Conservation (phyloP, 2,113 vertebrate species). For the Fregata magnificens region DNA sequence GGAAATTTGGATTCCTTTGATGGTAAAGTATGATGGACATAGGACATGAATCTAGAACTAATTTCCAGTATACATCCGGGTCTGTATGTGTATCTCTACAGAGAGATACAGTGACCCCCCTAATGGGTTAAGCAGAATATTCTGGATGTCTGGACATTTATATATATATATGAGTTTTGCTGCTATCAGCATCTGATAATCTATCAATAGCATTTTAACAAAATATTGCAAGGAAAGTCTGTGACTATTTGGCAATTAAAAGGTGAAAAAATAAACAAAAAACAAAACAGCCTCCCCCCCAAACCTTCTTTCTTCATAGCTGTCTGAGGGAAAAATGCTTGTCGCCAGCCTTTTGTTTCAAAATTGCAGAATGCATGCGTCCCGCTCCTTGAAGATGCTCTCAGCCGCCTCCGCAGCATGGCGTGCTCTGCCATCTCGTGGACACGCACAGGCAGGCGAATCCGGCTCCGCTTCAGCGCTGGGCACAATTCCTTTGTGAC, state of each 20-base stretch:
- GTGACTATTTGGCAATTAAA: not conserved
- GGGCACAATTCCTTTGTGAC: fast-evolving
- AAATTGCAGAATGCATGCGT: not conserved
- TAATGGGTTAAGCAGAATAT: not conserved
- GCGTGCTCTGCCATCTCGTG: constrained; percentile 46
- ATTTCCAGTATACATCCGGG: not conserved
- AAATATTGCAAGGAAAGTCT: not conserved
- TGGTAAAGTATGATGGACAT: not conserved
- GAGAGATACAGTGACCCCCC: too few species aligned
- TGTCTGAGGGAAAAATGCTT: not conserved
- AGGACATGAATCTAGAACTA: not conserved
- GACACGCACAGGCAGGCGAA: not conserved
- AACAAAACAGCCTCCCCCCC: fast-evolving
- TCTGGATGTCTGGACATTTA: not conserved
- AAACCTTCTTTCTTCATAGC: not conserved
- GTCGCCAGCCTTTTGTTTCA: not conserved
- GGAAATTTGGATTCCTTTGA: not conserved
- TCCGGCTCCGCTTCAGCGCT: fast-evolving
- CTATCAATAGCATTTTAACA: not conserved
- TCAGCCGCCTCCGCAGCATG: fast-evolving
- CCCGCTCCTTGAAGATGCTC: not conserved
- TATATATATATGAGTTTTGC: not conserved
- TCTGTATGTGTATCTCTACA: not conserved
- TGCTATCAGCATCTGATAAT: too few species aligned
- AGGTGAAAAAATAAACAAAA: not conserved